These are phyloP conservation scores for Eubasilissa regina DNA, from an alignment of 1,140 invertebrate species.

Conservation along the genomic window DNA sequence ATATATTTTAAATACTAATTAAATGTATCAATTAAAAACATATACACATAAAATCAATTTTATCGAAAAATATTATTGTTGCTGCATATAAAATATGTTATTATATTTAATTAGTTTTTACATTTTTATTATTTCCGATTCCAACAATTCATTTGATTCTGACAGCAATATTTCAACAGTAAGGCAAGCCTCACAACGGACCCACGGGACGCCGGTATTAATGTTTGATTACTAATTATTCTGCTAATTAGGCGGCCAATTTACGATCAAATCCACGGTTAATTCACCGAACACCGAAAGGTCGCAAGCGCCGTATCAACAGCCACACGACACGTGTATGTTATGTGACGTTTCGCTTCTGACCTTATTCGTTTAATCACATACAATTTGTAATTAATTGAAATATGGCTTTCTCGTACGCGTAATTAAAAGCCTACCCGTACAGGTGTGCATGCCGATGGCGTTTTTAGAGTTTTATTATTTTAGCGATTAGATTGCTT, in stretches of 20 bases:
- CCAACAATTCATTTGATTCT: too few species aligned
- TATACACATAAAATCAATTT: too few species aligned
- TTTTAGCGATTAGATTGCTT: constrained; percentile 12
- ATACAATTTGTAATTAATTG: constrained; percentile 56
- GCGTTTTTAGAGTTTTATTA: constrained; percentile 19
- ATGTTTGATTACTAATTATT: constrained; percentile 57
- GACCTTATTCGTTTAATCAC: constrained; percentile 25
- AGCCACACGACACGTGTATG: background rate
- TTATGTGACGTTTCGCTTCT: constrained; percentile 6
- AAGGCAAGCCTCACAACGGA: constrained; percentile 1
- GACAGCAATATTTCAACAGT: constrained; percentile 14
- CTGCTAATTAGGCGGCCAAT: constrained; percentile 56
- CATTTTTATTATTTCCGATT: too few species aligned
- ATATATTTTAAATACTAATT: too few species aligned
- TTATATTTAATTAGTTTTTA: too few species aligned
- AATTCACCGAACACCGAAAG: background rate
- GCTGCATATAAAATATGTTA: too few species aligned
- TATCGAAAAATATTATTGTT: too few species aligned
- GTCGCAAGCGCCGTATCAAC: constrained; percentile 17
- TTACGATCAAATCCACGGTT: constrained; percentile 53
- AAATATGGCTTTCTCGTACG: constrained; percentile 53
- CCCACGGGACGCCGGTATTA: constrained; percentile 38
- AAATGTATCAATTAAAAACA: too few species aligned
- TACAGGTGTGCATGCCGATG: constrained; percentile 14
- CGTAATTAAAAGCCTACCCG: constrained; percentile 43